phyloP scores from a whole-genome alignment of 2,888 invertebrate species.

The Eilema depressum region DNA sequence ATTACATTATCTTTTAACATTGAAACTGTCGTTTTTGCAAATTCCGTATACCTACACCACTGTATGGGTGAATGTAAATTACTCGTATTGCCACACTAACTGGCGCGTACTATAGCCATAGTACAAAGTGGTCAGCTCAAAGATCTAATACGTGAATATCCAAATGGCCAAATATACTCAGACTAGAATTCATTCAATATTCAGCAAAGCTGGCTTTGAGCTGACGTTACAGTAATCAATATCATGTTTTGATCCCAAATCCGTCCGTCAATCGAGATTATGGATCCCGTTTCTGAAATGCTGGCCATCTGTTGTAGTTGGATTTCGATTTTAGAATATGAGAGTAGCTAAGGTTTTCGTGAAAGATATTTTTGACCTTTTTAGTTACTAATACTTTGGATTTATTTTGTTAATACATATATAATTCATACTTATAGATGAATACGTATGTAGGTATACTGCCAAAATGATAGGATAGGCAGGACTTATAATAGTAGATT shows the following conservation, averaged over 20 bases:
- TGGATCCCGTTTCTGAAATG: not conserved
- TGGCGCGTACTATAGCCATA: too few species aligned
- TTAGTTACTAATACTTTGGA: not conserved
- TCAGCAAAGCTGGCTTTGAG: not conserved
- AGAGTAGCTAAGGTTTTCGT: not conserved
- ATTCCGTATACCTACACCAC: too few species aligned
- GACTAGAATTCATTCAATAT: not conserved
- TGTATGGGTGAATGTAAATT: too few species aligned
- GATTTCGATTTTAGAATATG: not conserved
- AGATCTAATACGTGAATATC: not conserved
- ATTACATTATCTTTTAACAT: too few species aligned
- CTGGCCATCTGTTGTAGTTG: not conserved
- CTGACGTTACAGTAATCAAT: slow-evolving; percentile 1
- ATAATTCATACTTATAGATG: too few species aligned
- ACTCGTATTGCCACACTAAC: too few species aligned
- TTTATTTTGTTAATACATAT: too few species aligned
- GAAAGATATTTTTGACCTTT: not conserved
- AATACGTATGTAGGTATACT: too few species aligned
- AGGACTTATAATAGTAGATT: too few species aligned
- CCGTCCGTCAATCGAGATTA: slow-evolving; percentile 12
- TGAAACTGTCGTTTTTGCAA: too few species aligned
- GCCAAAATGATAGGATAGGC: too few species aligned
- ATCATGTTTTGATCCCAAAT: slow-evolving; percentile 1
- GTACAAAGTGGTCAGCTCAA: not conserved
- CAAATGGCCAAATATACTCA: not conserved